These are phyloP conservation scores for Sisyra nigra DNA, from an alignment of 2,888 invertebrate genomes.

Conservation along the genomic window DNA sequence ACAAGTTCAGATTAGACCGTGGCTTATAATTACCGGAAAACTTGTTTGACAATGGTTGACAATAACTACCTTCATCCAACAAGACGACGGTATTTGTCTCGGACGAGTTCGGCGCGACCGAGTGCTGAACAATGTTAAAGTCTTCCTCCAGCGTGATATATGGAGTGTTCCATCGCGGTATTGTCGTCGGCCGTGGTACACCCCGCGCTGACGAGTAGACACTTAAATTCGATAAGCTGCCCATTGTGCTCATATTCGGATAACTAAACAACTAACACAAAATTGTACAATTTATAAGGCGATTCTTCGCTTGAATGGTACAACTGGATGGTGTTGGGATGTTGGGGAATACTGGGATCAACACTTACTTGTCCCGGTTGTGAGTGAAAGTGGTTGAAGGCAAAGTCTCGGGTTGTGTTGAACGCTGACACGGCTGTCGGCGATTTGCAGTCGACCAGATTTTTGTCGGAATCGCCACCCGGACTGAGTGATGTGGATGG, in stretches of 20 bases:
- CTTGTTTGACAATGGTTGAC: too few species aligned
- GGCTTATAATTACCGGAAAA: too few species aligned
- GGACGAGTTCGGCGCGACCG: conserved; percentile 38
- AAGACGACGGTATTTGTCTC: conserved; percentile 55
- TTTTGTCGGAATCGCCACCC: conserved; percentile 23
- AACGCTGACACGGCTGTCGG: conserved; percentile 21
- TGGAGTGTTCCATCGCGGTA: conserved; percentile 70
- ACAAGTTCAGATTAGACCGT: too few species aligned
- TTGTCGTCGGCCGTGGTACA: conserved; percentile 39
- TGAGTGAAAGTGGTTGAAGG: conserved; percentile 86
- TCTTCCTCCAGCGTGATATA: conserved; percentile 87
- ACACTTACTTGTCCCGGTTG: conserved; percentile 66
- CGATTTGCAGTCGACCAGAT: conserved; percentile 15
- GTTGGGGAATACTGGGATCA: background rate
- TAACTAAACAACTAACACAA: conserved; percentile 75
- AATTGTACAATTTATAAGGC: conserved; percentile 10
- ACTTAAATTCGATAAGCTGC: conserved; percentile 64
- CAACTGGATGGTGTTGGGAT: background rate
- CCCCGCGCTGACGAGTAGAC: conserved; percentile 63
- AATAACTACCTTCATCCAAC: conserved; percentile 57
- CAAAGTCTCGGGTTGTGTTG: conserved; percentile 43
- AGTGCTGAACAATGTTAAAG: conserved; percentile 81
- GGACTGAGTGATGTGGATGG: conserved; percentile 27
- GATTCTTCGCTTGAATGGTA: background rate
- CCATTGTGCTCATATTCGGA: conserved; percentile 68